Percentiles rank a stretch among this genome's conserved stretches.
Conservation (phyloP, 2,888 invertebrate species). For the Aporophyla nigra region DNA sequence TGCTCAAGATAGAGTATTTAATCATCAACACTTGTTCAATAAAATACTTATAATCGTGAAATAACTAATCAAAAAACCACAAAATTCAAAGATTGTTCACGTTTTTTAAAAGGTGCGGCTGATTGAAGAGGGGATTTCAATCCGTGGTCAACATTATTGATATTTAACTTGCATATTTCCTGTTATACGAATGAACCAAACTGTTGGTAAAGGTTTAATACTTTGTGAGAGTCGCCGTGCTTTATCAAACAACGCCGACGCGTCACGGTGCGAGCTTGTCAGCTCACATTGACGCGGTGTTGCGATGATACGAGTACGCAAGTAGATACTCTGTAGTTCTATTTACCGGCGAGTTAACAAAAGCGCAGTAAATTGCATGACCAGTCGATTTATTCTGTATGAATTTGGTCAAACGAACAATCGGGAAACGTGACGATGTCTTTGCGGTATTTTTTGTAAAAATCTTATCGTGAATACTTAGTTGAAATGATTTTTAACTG, state of each 20-base stretch:
- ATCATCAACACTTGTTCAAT: neutral
- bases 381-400: no score
- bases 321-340: neutral
- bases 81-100: neutral
- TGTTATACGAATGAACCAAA: neutral
- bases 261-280: neutral
- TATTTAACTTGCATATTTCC: neutral
- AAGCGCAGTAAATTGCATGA: neutral
- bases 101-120: neutral
- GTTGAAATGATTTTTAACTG: no score
- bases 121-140: neutral
- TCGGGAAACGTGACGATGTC: no score
- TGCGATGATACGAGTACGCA: neutral
- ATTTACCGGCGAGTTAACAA: neutral
- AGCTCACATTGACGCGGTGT: neutral
- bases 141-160: neutral
- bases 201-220: neutral
- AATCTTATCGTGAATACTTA: neutral
- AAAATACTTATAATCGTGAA: neutral
- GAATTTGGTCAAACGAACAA: no score
- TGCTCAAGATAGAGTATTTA: neutral
- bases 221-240: no score
- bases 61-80: neutral
- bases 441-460: no score
- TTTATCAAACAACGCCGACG: neutral